Base-by-base conservation (phyloP, 2,888 invertebrate genomes). In the Drosophila limbata region DNA sequence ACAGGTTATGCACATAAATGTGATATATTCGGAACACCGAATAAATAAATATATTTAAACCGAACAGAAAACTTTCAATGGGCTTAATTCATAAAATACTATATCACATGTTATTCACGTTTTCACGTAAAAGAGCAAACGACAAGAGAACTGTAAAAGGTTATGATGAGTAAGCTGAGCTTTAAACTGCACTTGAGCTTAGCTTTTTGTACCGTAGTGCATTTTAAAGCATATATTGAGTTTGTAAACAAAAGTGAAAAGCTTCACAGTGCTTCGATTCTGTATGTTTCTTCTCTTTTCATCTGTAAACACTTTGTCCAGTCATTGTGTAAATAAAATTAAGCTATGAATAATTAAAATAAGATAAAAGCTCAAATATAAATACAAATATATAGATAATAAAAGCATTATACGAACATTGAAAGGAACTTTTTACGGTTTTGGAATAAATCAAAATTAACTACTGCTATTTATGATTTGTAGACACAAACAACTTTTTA, bases 371-470 rank as follows among this genome's bases (percentile, higher is more conserved):
- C 4, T 19, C 17, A 55, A 31, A 35, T 19, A 11, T 25, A 55
- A 59, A 55, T 19, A 19, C 37, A 37, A 2, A 33, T 37, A 25
- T n/a, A 21, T 61, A 55, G 45, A 31, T 25, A 25, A 25, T 25
- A 25, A 25, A 1, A 47, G 13, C 39, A 69, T 69, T 71, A 69
- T 62, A 75, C 31, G 59, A 65, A 69, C 79, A 79, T 69, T 77
- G 70, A 80, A 85, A 85, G 85, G 85, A 85, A 85, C 85, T 85
- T 88, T 85, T 85, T 85, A 85, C 85, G 87, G 85, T 84, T 84
- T 84, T 88, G 85, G 89, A 88, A 66, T 47, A 65, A 73, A 70
- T 67, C 88, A 69, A 85, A 85, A 85, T 85, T 85, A 74, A 79
- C 77, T 69, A 80, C 31, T 50, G 48, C 50, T 47, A 67, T 45